A percentile compares a stretch with the other conserved stretches of the same genome.
These are phyloP conservation scores for Fregata magnificens DNA, from an alignment of 2,113 vertebrate genomes.

Conservation along the genomic window DNA sequence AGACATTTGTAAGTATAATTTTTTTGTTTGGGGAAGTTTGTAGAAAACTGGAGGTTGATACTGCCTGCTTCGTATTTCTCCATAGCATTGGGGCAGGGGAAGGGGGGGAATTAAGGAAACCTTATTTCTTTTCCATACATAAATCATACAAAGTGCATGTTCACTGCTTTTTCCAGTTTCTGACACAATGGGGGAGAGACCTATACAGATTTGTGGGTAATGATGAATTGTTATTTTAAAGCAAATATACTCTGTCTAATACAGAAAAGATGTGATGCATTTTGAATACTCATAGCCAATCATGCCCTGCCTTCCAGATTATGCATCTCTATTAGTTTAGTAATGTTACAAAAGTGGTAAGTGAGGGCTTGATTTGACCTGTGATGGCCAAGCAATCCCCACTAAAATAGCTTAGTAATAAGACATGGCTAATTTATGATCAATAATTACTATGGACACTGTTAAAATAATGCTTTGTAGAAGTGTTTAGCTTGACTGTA, in stretches of 20 bases:
- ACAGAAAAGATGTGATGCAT: not conserved
- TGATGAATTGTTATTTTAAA: not conserved
- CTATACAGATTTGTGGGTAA: not conserved
- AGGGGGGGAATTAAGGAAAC: not conserved
- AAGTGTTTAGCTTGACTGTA: not conserved
- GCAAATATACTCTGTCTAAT: not conserved
- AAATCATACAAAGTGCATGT: not conserved
- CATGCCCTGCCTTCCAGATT: not conserved
- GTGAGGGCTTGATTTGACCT: not conserved
- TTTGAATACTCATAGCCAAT: not conserved
- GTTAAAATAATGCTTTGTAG: not conserved
- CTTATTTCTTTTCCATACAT: not conserved
- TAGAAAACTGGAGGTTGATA: not conserved
- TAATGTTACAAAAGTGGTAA: not conserved
- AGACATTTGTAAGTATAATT: not conserved
- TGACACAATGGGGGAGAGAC: not conserved
- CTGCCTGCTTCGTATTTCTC: not conserved
- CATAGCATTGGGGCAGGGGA: not conserved
- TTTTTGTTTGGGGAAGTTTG: not conserved
- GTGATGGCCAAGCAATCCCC: not conserved
- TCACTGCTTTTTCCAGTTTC: not conserved
- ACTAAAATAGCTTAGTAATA: not conserved
- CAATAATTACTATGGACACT: not conserved
- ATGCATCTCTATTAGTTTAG: not conserved
- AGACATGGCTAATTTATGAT: not conserved